Evolutionary conservation across 2,888 invertebrate species (phyloP), one percentile per base, ranked within the genome.

Genomic region (Zonitis immaculata): DNA sequence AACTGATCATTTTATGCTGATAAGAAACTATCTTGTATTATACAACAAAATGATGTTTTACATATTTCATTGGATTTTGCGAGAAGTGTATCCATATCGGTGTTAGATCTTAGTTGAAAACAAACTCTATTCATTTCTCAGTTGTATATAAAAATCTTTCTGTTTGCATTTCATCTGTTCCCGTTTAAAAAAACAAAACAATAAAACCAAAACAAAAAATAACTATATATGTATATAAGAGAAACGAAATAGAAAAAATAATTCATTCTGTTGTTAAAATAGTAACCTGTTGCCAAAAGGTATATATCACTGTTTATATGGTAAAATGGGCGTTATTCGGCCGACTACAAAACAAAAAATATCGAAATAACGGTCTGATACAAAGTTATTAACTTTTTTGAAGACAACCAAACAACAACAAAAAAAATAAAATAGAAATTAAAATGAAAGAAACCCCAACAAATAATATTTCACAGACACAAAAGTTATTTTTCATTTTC

Each of bases 401-500:
- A n/a, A n/a, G n/a, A n/a, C n/a, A n/a, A n/a, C n/a, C n/a, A n/a
- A 59, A 7, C 6, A 32, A 7, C 2, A 14, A 14, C 69, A 67
- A 68, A 67, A 65, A 66, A 66, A 61, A 63, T 67, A 69, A 39
- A 18, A 0, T 63, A 22, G 22, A 61, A 67, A 58, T 69, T 66
- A 70, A 69, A 67, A 57, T 62, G 53, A 65, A 66, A 67, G 68
- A 70, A 67, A 66, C 63, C 65, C n/a, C n/a, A n/a, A 65, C 65
- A 64, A 68, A 67, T 70, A 57, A 73, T 73, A 73, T 72, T 69
- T 73, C 73, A 73, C 73, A 60, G 18, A 16, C 39, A 73, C 73
- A 60, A 61, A 65, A 65, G 69, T 67, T 67, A 73, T 70, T 70
- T 71, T 71, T 72, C 69, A 69, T 66, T 63, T 58, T 50, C 60